Percentiles rank a stretch among this genome's conserved stretches.
These are phyloP conservation scores for Peromyscus californicus DNA, from an alignment of 2,113 vertebrate species.

Conservation along the genomic window DNA sequence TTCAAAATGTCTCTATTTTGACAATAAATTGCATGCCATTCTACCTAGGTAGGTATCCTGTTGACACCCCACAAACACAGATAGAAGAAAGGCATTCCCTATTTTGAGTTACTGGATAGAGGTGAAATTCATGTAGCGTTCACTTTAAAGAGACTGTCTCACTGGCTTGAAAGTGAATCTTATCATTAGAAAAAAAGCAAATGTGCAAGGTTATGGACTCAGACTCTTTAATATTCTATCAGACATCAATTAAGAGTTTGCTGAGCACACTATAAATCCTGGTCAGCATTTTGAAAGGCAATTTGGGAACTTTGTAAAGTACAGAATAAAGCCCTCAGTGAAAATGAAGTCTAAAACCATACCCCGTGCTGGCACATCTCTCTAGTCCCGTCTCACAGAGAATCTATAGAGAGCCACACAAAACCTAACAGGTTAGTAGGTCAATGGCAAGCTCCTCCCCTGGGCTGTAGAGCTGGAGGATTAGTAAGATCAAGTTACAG, in stretches of 20 bases:
- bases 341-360: constrained; percentile 59
- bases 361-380: not conserved
- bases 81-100: not conserved
- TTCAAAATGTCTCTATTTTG: not conserved
- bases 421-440: not conserved
- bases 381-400: not conserved
- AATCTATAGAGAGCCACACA: not conserved
- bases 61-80: not conserved
- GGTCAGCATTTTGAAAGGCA: constrained; percentile 48
- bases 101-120: not conserved
- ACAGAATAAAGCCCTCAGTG: constrained; percentile 26
- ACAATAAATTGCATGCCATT: not conserved
- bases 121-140: not conserved
- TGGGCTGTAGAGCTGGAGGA: not conserved
- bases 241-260: constrained; percentile 67
- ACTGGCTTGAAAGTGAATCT: constrained; percentile 35
- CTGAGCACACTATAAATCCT: constrained; percentile 40
- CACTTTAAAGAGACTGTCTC: not conserved
- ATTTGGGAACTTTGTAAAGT: constrained; percentile 54
- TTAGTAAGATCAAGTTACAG: constrained; percentile 55
- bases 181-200: not conserved
- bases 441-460: not conserved
- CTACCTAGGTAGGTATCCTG: not conserved
- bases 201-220: not conserved
- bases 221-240: constrained; percentile 8